These are phyloP conservation scores for Pimpla rufipes DNA, from an alignment of 2,888 invertebrate genomes.

Conservation along the genomic window DNA sequence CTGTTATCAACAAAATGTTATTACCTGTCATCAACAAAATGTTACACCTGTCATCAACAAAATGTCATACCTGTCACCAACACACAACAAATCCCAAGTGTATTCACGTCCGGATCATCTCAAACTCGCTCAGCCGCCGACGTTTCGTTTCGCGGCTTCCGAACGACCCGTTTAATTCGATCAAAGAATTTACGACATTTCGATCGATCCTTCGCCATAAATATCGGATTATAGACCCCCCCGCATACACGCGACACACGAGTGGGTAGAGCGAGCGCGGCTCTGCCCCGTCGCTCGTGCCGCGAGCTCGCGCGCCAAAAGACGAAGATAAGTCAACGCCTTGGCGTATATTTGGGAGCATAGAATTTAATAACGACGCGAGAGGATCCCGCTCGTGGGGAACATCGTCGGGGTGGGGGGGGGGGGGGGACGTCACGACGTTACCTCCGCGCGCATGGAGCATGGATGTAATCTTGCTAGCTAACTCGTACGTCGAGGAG, in stretches of 20 bases:
- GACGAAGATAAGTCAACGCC: constrained; percentile 71
- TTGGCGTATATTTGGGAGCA: constrained; percentile 68
- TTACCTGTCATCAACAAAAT: no score
- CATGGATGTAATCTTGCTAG: constrained; percentile 83
- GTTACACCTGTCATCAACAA: no score
- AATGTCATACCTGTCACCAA: no score
- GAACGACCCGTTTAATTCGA: constrained; percentile 32
- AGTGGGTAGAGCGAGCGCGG: neutral
- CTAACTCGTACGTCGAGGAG: constrained; percentile 82
- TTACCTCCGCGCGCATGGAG: constrained; percentile 62
- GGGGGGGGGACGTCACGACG: constrained; percentile 53
- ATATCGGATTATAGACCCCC: neutral
- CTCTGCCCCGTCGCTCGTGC: neutral
- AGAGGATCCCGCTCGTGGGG: constrained; percentile 33
- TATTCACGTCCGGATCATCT: no score
- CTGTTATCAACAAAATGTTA: no score
- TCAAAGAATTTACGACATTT: constrained; percentile 23
- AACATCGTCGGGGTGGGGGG: no score
- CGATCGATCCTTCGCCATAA: neutral
- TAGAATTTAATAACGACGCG: constrained; percentile 74
- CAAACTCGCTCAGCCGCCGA: no score
- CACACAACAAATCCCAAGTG: no score
- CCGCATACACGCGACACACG: neutral
- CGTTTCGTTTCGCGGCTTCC: neutral
- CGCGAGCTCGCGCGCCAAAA: constrained; percentile 35